Evolutionary conservation across 2,888 invertebrate genomes (phyloP).

Genomic region (Ypsolopha scabrella): DNA sequence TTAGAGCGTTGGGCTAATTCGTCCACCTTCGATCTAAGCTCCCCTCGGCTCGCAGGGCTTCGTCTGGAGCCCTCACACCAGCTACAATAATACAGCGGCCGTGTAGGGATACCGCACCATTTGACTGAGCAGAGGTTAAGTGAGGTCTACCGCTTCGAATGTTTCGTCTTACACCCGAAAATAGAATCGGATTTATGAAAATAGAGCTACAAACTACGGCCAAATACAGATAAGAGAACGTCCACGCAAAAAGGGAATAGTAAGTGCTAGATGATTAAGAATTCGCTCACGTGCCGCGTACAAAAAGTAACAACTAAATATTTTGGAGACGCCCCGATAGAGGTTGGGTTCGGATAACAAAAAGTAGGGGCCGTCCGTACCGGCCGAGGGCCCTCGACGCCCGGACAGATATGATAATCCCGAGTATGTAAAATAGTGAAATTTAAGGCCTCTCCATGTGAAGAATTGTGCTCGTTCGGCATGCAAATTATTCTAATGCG

Average conservation of each 20-base stretch:
- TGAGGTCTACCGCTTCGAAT: conserved; percentile 33
- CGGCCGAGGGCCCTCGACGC: conserved; percentile 39
- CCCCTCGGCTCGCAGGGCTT: conserved; percentile 37
- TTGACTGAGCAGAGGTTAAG: conserved; percentile 32
- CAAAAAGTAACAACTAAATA: conserved; percentile 71
- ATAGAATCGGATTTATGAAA: conserved; percentile 1
- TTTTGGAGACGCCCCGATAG: conserved; percentile 62
- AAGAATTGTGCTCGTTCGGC: conserved; percentile 64
- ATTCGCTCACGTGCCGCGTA: conserved; percentile 58
- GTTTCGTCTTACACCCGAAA: conserved; percentile 16
- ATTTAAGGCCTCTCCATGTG: conserved; percentile 69
- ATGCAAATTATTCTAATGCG: conserved; percentile 67
- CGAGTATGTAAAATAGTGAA: conserved; percentile 69
- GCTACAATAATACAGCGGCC: conserved; percentile 37
- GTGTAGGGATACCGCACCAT: conserved; percentile 5
- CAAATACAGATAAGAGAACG: neutral
- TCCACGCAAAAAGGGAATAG: neutral
- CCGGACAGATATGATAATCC: conserved; percentile 67
- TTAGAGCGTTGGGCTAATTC: conserved; percentile 66
- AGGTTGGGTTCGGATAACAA: conserved; percentile 62
- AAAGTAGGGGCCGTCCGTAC: conserved; percentile 44
- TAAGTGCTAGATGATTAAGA: conserved; percentile 45
- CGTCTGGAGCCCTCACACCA: conserved; percentile 36
- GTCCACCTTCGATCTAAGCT: conserved; percentile 59
- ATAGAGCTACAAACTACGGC: neutral